These are phyloP conservation scores for Atopsyche davidsoni DNA, from an alignment of 1,140 invertebrate species.

Conservation along the genomic window DNA sequence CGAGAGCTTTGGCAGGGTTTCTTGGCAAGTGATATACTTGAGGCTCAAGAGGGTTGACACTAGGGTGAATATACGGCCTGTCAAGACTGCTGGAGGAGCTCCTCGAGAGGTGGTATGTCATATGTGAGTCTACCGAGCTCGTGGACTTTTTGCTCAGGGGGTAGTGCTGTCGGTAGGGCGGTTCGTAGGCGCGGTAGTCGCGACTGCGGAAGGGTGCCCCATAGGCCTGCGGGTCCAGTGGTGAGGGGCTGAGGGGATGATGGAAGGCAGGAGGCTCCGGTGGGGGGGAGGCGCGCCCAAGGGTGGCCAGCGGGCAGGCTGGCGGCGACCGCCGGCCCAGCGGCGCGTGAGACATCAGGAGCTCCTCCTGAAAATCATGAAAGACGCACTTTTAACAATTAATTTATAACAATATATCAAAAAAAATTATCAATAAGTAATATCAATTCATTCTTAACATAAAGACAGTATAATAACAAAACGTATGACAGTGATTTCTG, in stretches of 20 bases:
- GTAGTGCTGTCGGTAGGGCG: slow-evolving; percentile 15
- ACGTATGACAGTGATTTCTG: too few species aligned
- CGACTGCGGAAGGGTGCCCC: too few species aligned
- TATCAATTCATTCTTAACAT: too few species aligned
- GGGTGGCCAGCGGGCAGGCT: slow-evolving; percentile 53
- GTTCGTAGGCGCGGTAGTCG: slow-evolving; percentile 8
- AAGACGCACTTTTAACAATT: too few species aligned
- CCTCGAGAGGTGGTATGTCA: slow-evolving; percentile 32
- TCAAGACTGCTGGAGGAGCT: slow-evolving; percentile 32
- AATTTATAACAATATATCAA: too few species aligned
- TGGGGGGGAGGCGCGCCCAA: slow-evolving; percentile 49
- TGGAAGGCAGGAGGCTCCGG: slow-evolving; percentile 39
- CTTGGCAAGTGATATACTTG: slow-evolving; percentile 29
- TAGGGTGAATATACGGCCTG: slow-evolving; percentile 35
- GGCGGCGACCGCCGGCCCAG: slow-evolving; percentile 34
- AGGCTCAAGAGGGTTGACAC: slow-evolving; percentile 39
- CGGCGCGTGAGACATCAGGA: slow-evolving; percentile 23
- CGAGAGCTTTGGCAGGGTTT: slow-evolving; percentile 27
- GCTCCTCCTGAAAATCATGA: slow-evolving; percentile 21
- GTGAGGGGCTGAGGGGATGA: slow-evolving; percentile 42
- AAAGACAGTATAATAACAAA: too few species aligned
- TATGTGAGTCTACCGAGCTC: slow-evolving; percentile 26
- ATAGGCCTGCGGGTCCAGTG: slow-evolving; percentile 41
- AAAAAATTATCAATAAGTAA: too few species aligned
- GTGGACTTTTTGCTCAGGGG: slow-evolving; percentile 26